Evolutionary conservation across 2,888 invertebrate species (phyloP).

Genomic region (Cheilosia scutellata): DNA sequence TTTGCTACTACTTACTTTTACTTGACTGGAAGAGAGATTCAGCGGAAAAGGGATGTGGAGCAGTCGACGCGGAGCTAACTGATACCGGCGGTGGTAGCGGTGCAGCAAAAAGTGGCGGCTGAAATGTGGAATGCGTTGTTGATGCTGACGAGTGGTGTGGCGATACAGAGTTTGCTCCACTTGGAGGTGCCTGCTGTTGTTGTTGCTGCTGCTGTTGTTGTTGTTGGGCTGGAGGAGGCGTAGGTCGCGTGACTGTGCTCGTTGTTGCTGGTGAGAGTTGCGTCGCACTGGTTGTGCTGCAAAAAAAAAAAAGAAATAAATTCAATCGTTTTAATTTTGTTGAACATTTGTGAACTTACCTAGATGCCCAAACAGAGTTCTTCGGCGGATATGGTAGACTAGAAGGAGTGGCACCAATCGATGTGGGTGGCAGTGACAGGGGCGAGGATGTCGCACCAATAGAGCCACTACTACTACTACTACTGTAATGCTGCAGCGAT

Average conservation of each 20-base stretch:
- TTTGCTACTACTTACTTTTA: conserved; percentile 85
- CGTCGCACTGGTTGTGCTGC: conserved; percentile 80
- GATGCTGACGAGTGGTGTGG: conserved; percentile 84
- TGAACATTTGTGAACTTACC: conserved; percentile 59
- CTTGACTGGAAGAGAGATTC: conserved; percentile 94
- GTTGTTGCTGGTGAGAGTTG: conserved; percentile 84
- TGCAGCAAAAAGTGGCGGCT: conserved; percentile 89
- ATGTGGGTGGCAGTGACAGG: conserved; percentile 79
- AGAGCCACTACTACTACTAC: conserved; percentile 77
- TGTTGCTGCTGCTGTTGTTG: conserved; percentile 67
- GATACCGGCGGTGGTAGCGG: conserved; percentile 86
- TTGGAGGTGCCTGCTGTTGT: conserved; percentile 78
- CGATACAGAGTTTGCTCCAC: conserved; percentile 85
- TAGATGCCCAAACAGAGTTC: conserved; percentile 77
- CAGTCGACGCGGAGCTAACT: conserved; percentile 84
- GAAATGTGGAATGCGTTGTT: conserved; percentile 84
- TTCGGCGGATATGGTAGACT: conserved; percentile 81
- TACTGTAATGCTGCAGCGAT: conserved; percentile 80
- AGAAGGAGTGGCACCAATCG: conserved; percentile 78
- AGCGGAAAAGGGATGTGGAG: conserved; percentile 94
- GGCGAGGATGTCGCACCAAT: conserved; percentile 81
- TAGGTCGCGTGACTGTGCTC: conserved; percentile 85
- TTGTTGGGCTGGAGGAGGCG: conserved; percentile 85
- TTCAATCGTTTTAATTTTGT: neutral
- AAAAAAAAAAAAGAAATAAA: conserved; percentile 38